Base-by-base conservation (phyloP, 1,140 invertebrate species). In the Rhizoglyphus robini region DNA sequence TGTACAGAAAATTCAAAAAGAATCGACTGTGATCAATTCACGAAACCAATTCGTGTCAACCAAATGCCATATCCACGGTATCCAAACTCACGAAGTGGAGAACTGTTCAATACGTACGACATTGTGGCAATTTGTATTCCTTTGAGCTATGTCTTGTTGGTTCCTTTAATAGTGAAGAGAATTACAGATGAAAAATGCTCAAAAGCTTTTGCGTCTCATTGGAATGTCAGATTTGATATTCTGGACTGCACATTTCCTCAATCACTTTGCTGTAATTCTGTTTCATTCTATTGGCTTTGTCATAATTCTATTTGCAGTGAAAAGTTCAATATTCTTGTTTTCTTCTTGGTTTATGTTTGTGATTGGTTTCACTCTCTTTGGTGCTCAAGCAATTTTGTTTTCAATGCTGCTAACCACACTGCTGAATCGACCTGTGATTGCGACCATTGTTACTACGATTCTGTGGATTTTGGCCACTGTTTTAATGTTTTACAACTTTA, bases 171-270 rank as follows among this genome's bases (percentile, higher is more conserved):
- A 8, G 65, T 63, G 11, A 68, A 66, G 32, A 4, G 64, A 8
- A 66, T 66, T 5, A 32, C 58, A 8, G 65, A 66, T 4, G 65
- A 66, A 48, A 65, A 67, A 30, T 5, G 36, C 58, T 4, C 8
- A 46, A 23, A 64, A 66, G 18, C 18, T 66, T 64, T 36, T 66
- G 4, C 30, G 64, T 67, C 11, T 66, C 4, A 41, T 66, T 8
- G 65, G 65, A 34, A 15, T 66, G 5, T 36, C 31, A 11, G 65
- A 66, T 67, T 68, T n/a, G 11, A 47, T 63, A 13, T 63, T 60
- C 36, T 63, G 61, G 61, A 5, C 13, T 11, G 5, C 61, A 13
- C 34, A 54, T 18, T 63, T 63, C 27, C 15, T 63, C 4, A 27
- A 60, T 63, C 29, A 60, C 25, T 63, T 63, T 29, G 11, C 36